phyloP scores from a whole-genome alignment of 2,797 vertebrate species.

The Poeciliopsis infans region DNA sequence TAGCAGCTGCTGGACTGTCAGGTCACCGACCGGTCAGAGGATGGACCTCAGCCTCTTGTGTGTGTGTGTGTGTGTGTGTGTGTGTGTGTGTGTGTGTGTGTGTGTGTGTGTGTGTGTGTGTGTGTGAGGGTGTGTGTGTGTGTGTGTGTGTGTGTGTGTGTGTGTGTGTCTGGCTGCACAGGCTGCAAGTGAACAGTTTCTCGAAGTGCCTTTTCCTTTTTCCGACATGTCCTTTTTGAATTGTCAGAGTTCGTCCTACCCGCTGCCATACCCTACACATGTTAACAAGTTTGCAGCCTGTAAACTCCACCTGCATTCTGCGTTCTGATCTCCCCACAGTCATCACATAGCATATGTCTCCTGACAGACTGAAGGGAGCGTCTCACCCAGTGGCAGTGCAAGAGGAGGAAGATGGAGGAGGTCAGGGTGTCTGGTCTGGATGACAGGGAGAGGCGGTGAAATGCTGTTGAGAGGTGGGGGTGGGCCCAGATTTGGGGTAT shows the following conservation, averaged over 20 bases:
- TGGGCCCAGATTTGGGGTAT: slow-evolving; percentile 51
- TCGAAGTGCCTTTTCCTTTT: background rate
- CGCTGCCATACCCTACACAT: background rate
- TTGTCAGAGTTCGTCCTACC: background rate
- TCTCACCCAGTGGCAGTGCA: slow-evolving; percentile 34
- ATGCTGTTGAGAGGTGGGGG: slow-evolving; percentile 34
- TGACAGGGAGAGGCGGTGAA: slow-evolving; percentile 50
- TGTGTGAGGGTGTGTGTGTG: slow-evolving; percentile 28
- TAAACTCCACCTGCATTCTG: slow-evolving; percentile 40
- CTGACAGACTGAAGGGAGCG: slow-evolving; percentile 28
- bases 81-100: slow-evolving; percentile 16
- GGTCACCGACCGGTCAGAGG: slow-evolving; percentile 82
- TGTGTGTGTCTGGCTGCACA: slow-evolving; percentile 4
- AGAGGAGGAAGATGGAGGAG: slow-evolving; percentile 55
- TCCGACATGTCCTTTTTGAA: background rate
- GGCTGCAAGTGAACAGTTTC: background rate
- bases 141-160: slow-evolving; percentile 32
- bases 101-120: slow-evolving; percentile 43
- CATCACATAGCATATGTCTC: slow-evolving; percentile 53
- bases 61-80: slow-evolving; percentile 44
- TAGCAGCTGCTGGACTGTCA: slow-evolving; percentile 80
- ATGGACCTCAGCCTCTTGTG: slow-evolving; percentile 72
- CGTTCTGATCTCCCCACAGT: slow-evolving; percentile 23
- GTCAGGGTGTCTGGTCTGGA: slow-evolving; percentile 53
- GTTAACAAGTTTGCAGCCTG: slow-evolving; percentile 27